These are phyloP conservation scores for Ia io DNA, from an alignment of 2,113 vertebrate genomes.

Conservation along the genomic window DNA sequence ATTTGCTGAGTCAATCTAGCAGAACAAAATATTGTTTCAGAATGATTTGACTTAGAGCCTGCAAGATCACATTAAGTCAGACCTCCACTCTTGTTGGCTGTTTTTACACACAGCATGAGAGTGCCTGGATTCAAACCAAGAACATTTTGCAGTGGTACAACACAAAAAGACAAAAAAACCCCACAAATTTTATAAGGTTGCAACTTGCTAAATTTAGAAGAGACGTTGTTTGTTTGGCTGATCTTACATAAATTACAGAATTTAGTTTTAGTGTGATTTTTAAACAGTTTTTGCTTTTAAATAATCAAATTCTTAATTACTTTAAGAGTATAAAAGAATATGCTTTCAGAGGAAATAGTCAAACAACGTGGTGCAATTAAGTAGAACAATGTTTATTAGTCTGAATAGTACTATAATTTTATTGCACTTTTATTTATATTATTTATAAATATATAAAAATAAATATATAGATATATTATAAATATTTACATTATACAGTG, in stretches of 20 bases:
- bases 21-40: neutral
- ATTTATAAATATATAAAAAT: neutral
- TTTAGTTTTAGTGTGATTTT: conserved; percentile 2
- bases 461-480: neutral
- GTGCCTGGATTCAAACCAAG: neutral
- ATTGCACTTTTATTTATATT: neutral
- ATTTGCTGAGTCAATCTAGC: neutral
- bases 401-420: neutral
- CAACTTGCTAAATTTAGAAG: neutral
- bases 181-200: neutral
- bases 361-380: neutral
- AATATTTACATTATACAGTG: neutral
- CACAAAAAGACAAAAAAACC: conserved; percentile 13
- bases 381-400: neutral
- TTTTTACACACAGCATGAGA: neutral
- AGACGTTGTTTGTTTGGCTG: neutral
- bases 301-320: neutral
- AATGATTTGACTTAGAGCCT: neutral
- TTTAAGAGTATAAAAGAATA: neutral
- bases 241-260: neutral
- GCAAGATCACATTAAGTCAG: neutral
- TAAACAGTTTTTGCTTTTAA: conserved; percentile 1
- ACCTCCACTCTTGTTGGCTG: neutral
- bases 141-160: neutral
- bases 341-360: neutral